These are phyloP conservation scores for Penaeus japonicus DNA, from an alignment of 1,140 invertebrate genomes.

Conservation along the genomic window DNA sequence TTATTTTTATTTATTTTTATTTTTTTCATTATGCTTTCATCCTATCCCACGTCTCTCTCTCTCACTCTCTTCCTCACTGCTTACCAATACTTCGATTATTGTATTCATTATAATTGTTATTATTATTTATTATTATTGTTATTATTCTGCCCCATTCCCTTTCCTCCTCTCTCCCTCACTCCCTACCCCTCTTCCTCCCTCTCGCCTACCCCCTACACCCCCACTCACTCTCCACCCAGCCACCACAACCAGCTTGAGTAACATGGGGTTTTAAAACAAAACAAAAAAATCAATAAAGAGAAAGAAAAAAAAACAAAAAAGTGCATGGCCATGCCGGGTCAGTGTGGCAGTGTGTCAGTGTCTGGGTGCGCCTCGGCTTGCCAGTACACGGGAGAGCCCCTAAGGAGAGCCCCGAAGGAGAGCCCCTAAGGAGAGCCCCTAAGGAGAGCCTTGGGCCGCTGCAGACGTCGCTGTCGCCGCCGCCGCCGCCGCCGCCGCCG, in stretches of 20 bases:
- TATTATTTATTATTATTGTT: no score
- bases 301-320: no score
- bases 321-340: not conserved
- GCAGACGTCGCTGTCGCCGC: not conserved
- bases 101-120: no score
- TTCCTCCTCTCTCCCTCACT: not conserved
- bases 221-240: conserved; percentile 36
- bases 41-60: no score
- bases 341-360: conserved; percentile 27
- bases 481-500: not conserved
- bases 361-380: conserved; percentile 32
- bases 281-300: no score
- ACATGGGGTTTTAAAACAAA: not conserved
- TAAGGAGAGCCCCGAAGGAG: conserved; percentile 41
- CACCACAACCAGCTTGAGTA: conserved; percentile 32
- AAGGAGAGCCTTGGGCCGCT: conserved; percentile 25
- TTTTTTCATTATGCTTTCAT: no score
- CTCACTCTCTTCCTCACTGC: no score
- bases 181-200: not conserved
- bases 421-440: not conserved
- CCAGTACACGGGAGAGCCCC: conserved; percentile 28
- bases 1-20: no score
- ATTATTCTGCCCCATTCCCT: no score
- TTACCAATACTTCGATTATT: no score
- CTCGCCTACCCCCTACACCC: not conserved